Base-by-base conservation (phyloP, 2,888 invertebrate species). In the Drosophila borborema region DNA sequence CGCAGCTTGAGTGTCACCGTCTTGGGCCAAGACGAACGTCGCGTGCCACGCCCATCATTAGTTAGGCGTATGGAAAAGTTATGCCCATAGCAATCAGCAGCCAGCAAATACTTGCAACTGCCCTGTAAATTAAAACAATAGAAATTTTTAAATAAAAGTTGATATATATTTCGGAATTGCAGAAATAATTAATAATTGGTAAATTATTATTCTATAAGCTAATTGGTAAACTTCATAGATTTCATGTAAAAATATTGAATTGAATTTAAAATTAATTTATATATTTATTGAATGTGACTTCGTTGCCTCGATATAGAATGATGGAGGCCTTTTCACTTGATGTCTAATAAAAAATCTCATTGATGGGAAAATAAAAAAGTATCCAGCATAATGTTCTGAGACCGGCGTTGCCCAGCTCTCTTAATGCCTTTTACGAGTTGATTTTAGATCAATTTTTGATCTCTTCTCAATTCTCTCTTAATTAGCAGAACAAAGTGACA, bases 11-110 rank as follows among this genome's bases (percentile, higher is more conserved):
- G 94, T 6, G 97, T 96, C 18, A 98, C 96, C 38, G 98, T 97
- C 91, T 98, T 96, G 0, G 98, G 98, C 96, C 98, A 97, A 0
- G 98, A 96, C n/a, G 97, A 98, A 69, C 96, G 95, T 80, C 95
- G 95, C 16, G 96, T 96, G 63, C 91, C 91, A 74, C 97, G 94
- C 1, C 97, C 97, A 90, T 97, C 97, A 91, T 98, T 99, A 45
- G 98, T 97, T 66, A 98, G 97, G 69, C 98, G 95, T 74, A 99
- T 96, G 9, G 97, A 96, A 92, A 98, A 98, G 16, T 96, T 95
- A 82, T 96, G 95, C 81, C 95, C 95, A 34, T 93, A 93, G 91
- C 98, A 98, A 92, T 98, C 98, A 20, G 97, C 96, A 0, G 96
- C 96, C 80, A 99, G 93, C 82, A 98, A 96, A 92, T 99, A 99